Evolutionary conservation across 2,113 vertebrate species (phyloP).

Genomic region (Rhinopomastus cyanomelas): DNA sequence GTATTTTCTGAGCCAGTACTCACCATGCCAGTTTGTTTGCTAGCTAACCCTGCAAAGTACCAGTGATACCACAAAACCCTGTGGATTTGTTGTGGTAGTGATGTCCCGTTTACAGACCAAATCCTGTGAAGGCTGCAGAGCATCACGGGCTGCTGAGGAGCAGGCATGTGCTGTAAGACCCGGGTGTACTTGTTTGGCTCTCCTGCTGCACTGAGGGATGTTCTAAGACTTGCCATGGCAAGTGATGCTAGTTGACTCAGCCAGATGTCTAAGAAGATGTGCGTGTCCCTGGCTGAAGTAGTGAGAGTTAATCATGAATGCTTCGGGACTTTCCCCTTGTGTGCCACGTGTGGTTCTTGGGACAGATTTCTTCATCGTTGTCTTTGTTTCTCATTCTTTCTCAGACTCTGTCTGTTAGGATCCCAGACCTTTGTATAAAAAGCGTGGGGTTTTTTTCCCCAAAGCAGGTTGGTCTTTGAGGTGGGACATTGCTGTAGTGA

Average conservation of each 20-base stretch:
- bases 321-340: rapidly evolving
- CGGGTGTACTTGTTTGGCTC: rapidly evolving
- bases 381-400: constrained; percentile 13
- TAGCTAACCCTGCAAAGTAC: not conserved
- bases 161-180: not conserved
- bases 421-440: constrained; percentile 83
- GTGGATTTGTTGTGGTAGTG: rapidly evolving
- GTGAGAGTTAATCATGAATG: not conserved
- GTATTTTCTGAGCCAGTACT: not conserved
- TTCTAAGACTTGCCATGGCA: not conserved
- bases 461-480: constrained; percentile 82
- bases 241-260: not conserved
- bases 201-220: rapidly evolving
- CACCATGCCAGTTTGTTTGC: not conserved
- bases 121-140: rapidly evolving
- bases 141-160: not conserved
- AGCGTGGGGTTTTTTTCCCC: constrained; percentile 85
- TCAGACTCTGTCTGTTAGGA: constrained; percentile 78
- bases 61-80: not conserved
- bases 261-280: not conserved
- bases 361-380: not conserved
- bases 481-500: constrained; percentile 23
- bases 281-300: not conserved
- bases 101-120: not conserved
- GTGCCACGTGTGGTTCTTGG: rapidly evolving